A percentile compares a stretch with the other conserved stretches of the same genome.
Conservation (phyloP, 1,140 invertebrate species). For the Apis florea region DNA sequence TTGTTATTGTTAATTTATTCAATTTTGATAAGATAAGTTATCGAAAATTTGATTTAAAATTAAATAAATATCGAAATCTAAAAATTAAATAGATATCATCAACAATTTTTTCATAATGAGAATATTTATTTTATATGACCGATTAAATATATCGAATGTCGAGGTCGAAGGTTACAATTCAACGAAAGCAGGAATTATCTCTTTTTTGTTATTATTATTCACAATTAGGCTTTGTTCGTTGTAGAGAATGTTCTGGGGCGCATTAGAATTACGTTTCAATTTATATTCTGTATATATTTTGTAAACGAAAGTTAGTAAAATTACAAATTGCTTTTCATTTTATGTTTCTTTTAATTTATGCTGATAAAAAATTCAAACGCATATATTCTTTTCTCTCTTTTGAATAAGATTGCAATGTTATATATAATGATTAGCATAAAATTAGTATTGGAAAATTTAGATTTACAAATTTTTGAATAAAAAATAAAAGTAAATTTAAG, state of each 20-base stretch:
- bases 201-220: constrained; percentile 32
- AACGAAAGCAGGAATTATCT: constrained; percentile 45
- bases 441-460: too few species aligned
- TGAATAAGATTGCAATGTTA: background rate
- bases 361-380: background rate
- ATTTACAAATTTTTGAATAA: too few species aligned
- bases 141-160: constrained; percentile 1
- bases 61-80: too few species aligned
- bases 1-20: background rate
- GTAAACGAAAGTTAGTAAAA: background rate
- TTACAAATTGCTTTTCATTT: background rate
- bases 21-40: background rate
- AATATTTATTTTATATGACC: constrained; percentile 4
- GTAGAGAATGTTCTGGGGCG: background rate
- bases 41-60: too few species aligned
- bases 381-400: background rate
- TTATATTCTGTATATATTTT: constrained; percentile 1
- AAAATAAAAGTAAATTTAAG: too few species aligned
- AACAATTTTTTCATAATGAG: background rate
- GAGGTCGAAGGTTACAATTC: constrained; percentile 29
- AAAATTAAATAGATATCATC: background rate
- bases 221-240: constrained; percentile 41
- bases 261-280: constrained; percentile 30
- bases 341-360: background rate
- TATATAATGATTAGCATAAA: background rate